phyloP scores from a whole-genome alignment of 2,797 vertebrate species.

The Scarus forsteni region DNA sequence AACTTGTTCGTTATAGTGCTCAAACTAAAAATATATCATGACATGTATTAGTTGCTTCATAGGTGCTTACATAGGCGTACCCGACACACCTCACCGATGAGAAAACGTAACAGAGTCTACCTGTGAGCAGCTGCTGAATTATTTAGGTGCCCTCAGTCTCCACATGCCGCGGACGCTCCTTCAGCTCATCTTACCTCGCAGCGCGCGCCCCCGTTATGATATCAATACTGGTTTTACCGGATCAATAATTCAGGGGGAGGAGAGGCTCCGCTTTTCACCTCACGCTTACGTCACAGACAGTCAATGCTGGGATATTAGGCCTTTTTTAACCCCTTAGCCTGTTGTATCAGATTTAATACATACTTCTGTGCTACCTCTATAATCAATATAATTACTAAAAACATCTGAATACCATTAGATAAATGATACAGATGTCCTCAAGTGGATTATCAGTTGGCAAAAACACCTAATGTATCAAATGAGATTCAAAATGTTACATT shows the following conservation, averaged over 20 bases:
- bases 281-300: slow-evolving; percentile 21
- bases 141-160: slow-evolving; percentile 85
- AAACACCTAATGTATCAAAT: too few species aligned
- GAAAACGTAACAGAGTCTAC: slow-evolving; percentile 74
- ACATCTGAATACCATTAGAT: too few species aligned
- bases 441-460: too few species aligned
- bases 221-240: slow-evolving; percentile 80
- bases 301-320: background rate
- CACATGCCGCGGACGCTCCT: slow-evolving; percentile 83
- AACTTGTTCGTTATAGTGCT: too few species aligned
- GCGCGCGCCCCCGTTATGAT: slow-evolving; percentile 76
- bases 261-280: slow-evolving; percentile 12
- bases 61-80: too few species aligned
- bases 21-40: too few species aligned
- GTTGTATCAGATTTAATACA: too few species aligned
- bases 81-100: slow-evolving; percentile 20
- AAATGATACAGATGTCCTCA: too few species aligned
- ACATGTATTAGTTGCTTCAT: too few species aligned
- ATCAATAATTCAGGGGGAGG: slow-evolving; percentile 73
- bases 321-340: background rate
- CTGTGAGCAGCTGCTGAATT: slow-evolving; percentile 87
- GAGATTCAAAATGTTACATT: too few species aligned
- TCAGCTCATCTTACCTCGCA: slow-evolving; percentile 84
- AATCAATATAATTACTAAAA: too few species aligned
- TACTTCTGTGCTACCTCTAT: too few species aligned